Base-by-base conservation (phyloP, 2,888 invertebrate species). In the Hypselothyrea guttata region DNA sequence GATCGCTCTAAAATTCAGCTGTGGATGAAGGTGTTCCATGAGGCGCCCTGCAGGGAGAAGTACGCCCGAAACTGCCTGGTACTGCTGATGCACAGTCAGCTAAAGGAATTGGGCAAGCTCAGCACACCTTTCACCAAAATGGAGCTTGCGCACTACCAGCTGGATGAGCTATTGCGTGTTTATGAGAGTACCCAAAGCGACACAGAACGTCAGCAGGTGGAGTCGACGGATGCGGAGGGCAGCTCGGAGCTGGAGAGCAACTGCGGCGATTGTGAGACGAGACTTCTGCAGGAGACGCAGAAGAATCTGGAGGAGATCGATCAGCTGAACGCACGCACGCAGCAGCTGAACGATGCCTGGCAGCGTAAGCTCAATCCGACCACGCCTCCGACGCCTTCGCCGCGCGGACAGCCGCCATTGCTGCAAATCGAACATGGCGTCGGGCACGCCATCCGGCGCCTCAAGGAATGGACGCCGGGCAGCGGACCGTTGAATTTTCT, bases 61-160 rank as follows among this genome's bases (percentile, higher is more conserved):
- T 75, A 51, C 12, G 73, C 79, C 8, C 40, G 79, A 3, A 84
- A 79, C 44, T 75, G 83, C n/a, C 40, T 81, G 4, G 65, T 83
- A 57, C 34, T 78, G 9, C 31, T 85, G 7, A 64, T 81, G 79
- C 54, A 48, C 12, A 27, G 45, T 1, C 79, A 81, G 34, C n/a
- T 81, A 13, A 47, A 41, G 1, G 61, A 58, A 3, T 33, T 34
- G 42, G 68, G 83, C 7, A 58, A 33, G 16, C 47, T 81, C 28
- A 28, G 44, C 2, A 42, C 38, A 11, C 79, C 79, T 3, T 84
- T 81, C 13, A 51, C 34, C 0, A 47, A 65, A 1, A 0, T 34
- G 31, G 18, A 37, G 0, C n/a, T n/a, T 75, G 75, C 7, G n/a
- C 35, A 15, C 12, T 4, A 1, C 28, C 8, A 27, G 4, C 55